phyloP scores from a whole-genome alignment of 2,797 vertebrate species.

The Sternarchorhynchus goeldii region DNA sequence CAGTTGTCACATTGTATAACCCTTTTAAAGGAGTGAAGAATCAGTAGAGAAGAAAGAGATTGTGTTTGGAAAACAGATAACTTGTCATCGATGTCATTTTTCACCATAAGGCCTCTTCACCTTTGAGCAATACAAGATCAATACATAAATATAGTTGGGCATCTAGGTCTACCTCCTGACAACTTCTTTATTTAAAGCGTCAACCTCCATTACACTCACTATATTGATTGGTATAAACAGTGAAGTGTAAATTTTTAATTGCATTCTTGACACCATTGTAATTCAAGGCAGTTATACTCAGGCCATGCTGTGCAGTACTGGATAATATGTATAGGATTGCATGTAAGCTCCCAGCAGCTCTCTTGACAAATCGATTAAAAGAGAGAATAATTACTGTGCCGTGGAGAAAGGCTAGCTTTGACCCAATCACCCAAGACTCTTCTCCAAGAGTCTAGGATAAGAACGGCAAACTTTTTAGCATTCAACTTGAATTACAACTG shows the following conservation, averaged over 20 bases:
- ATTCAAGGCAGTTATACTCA: constrained; percentile 21
- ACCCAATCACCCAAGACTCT: constrained; percentile 1
- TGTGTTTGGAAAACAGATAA: not conserved
- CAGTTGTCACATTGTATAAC: not conserved
- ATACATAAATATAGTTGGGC: constrained; percentile 14
- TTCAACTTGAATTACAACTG: not conserved
- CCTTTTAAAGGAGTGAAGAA: not conserved
- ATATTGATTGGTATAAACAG: constrained; percentile 59
- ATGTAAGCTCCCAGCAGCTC: not conserved
- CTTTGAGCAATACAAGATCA: not conserved
- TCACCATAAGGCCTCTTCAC: not conserved
- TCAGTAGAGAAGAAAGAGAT: not conserved
- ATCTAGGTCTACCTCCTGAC: constrained; percentile 38
- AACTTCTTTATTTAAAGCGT: constrained; percentile 53
- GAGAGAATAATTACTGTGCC: constrained; percentile 23
- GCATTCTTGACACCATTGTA: constrained; percentile 13
- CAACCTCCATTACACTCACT: constrained; percentile 53
- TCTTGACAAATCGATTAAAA: constrained; percentile 20
- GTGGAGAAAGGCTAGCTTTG: not conserved
- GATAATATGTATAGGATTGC: constrained; percentile 14
- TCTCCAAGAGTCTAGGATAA: constrained; percentile 3
- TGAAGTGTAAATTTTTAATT: constrained; percentile 50
- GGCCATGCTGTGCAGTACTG: constrained; percentile 23
- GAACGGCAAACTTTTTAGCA: not conserved
- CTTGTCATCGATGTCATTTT: not conserved